Evolutionary conservation across 2,888 invertebrate species (phyloP).

Genomic region (Thera obeliscata): DNA sequence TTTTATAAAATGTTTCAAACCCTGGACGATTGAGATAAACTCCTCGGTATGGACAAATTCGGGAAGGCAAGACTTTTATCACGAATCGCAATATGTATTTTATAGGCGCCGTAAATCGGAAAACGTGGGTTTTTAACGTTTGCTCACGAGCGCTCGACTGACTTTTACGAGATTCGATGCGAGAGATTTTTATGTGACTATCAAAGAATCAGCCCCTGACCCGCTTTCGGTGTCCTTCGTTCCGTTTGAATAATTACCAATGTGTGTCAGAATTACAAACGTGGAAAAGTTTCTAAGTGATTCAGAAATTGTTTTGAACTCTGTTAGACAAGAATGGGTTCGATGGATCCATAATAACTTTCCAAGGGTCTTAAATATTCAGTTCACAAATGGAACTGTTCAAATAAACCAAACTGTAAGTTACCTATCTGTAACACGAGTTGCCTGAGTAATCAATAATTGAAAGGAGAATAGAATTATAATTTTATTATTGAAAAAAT

Average conservation of each 20-base stretch:
- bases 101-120: conserved; percentile 80
- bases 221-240: conserved; percentile 60
- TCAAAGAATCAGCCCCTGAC: conserved; percentile 61
- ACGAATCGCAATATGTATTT: conserved; percentile 82
- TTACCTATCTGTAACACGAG: neutral
- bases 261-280: conserved; percentile 31
- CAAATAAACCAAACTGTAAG: neutral
- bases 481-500: neutral
- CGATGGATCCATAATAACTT: conserved; percentile 1
- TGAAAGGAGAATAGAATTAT: too few species aligned
- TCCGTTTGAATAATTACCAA: conserved; percentile 64
- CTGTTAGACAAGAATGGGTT: conserved; percentile 22
- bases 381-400: neutral
- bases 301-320: conserved; percentile 27
- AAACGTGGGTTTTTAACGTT: conserved; percentile 81
- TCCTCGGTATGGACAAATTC: conserved; percentile 68
- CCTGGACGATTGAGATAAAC: conserved; percentile 62
- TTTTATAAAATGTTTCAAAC: conserved; percentile 13
- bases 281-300: conserved; percentile 28
- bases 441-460: neutral
- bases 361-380: conserved; percentile 1
- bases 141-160: conserved; percentile 73
- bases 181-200: conserved; percentile 67
- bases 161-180: conserved; percentile 76
- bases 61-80: conserved; percentile 76